phyloP scores from a whole-genome alignment of 1,140 invertebrate genomes.

The Bombus fervidus region DNA sequence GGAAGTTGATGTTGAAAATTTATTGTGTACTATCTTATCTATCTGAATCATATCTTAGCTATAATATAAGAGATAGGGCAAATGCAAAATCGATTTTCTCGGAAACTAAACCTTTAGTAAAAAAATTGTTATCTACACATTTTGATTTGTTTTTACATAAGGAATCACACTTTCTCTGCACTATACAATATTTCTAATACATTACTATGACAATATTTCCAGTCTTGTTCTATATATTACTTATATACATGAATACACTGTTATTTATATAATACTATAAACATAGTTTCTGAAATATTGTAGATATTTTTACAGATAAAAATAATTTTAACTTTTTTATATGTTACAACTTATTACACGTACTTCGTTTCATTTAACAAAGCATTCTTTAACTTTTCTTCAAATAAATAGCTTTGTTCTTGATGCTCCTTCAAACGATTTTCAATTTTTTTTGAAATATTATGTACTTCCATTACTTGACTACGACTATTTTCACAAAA shows the following conservation, averaged over 20 bases:
- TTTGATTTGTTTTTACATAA: background rate
- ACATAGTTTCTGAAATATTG: background rate
- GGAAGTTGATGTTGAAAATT: no score
- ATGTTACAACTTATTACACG: background rate
- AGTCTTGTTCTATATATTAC: background rate
- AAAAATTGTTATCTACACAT: background rate
- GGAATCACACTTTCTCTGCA: background rate
- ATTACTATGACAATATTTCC: background rate
- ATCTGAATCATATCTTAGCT: no score
- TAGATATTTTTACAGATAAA: background rate
- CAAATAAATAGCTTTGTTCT: conserved; percentile 63
- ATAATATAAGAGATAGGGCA: background rate
- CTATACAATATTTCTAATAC: background rate
- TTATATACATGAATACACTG: background rate
- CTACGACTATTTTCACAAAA: conserved; percentile 61
- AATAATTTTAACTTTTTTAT: background rate
- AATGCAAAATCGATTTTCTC: no score
- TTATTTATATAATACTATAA: background rate
- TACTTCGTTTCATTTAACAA: conserved; percentile 45
- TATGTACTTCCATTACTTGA: conserved; percentile 60
- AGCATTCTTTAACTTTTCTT: conserved; percentile 70
- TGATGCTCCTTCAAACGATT: conserved; percentile 68
- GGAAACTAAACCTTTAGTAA: background rate
- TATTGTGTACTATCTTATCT: no score
- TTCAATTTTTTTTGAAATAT: conserved; percentile 64